These are phyloP conservation scores for Mechanitis mazaeus DNA, from an alignment of 2,888 invertebrate genomes.

Conservation along the genomic window DNA sequence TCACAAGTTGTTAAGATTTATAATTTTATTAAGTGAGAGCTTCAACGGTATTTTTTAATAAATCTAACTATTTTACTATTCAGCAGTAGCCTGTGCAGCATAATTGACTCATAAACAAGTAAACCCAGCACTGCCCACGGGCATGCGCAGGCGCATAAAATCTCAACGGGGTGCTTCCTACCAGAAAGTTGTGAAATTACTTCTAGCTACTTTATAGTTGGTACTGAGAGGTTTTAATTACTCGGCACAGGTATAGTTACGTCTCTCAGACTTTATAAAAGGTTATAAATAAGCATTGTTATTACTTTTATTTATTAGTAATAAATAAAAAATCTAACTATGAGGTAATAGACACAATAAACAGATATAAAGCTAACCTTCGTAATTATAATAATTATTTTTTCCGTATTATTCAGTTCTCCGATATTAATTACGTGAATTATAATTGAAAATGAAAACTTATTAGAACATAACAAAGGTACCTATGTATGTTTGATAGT, in stretches of 20 bases:
- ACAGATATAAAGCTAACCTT: too few relatives aligned
- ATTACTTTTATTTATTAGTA: too few relatives aligned
- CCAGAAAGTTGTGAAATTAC: conserved; percentile 29
- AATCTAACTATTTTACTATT: conserved; percentile 5
- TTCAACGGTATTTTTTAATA: neutral
- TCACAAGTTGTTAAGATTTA: too few relatives aligned
- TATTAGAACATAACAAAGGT: too few relatives aligned
- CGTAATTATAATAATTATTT: too few relatives aligned
- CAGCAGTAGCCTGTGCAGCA: conserved; percentile 12
- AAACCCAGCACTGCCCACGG: conserved; percentile 22
- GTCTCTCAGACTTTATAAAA: conserved; percentile 10
- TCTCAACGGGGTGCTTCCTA: conserved; percentile 56
- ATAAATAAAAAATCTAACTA: too few relatives aligned
- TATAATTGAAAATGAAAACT: too few relatives aligned
- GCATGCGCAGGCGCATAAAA: conserved; percentile 35
- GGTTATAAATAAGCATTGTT: neutral
- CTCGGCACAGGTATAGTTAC: conserved; percentile 36
- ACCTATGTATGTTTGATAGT: too few relatives aligned
- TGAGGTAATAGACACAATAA: too few relatives aligned
- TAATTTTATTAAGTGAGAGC: too few relatives aligned
- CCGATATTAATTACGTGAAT: too few relatives aligned
- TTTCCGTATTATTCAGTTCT: too few relatives aligned
- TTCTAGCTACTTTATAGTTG: conserved; percentile 47
- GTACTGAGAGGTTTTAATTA: conserved; percentile 58
- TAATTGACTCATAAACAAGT: conserved; percentile 29